Evolutionary conservation across 2,888 invertebrate species (phyloP), one percentile per base, ranked within the genome.

Genomic region (Patella pellucida): DNA sequence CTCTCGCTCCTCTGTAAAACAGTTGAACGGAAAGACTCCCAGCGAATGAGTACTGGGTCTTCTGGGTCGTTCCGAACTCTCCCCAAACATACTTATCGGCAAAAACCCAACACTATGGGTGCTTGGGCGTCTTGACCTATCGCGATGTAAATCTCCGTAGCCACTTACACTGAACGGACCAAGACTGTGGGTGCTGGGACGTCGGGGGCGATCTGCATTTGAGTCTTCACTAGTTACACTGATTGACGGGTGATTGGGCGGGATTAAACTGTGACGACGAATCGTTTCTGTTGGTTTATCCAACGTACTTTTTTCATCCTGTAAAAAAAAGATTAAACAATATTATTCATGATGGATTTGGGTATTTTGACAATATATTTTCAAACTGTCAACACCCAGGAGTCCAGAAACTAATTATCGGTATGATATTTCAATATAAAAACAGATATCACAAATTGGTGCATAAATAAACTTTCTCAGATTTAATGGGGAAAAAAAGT

Each of bases 181-280:
- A 74, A 90, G 85, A 80, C 90, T 90, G 81, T 90, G 89, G 12
- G 89, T 89, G 77, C 89, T 89, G 71, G 88, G 84, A 54, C 88
- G 80, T 71, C 88, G 85, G 19, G 86, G 83, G 72, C 84, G 82
- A 76, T 86, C 86, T n/a, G 81, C 78, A 52, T 79, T 80, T 70
- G 82, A 78, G 71, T 87, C 86, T 41, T 87, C 88, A 41, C 85
- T 81, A 69, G 85, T 85, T 75, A 87, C 82, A 77, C 84, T 86
- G 71, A 88, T 87, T 52, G 82, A 81, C 27, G 88, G 88, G 1
- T 75, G 74, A 27, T 76, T 76, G 23, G 88, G 88, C 11, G 88
- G 88, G 52, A 86, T 84, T 67, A 87, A 74, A 78, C 87, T 87
- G 78, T 85, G 86, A 41, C 87, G 82, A 27, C 88, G 84, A 54